phyloP scores from a whole-genome alignment of 2,113 vertebrate genomes.

The Antigone vipio region DNA sequence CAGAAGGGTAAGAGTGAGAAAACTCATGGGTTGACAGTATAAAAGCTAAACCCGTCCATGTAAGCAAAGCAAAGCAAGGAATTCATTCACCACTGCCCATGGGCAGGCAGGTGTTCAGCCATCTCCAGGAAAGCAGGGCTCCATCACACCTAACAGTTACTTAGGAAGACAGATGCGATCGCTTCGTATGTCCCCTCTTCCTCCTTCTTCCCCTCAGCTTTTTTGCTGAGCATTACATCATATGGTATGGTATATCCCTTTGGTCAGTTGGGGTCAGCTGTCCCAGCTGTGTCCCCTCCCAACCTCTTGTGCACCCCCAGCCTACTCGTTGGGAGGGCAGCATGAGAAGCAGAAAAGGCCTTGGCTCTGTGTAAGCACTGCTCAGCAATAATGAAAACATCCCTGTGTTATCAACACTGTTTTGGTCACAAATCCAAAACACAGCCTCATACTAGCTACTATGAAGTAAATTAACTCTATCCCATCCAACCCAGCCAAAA shows the following conservation, averaged over 20 bases:
- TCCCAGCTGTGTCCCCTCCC: background rate
- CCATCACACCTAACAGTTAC: rapidly evolving
- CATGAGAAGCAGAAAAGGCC: background rate
- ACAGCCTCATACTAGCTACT: background rate
- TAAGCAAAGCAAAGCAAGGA: background rate
- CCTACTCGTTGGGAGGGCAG: background rate
- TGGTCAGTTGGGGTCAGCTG: background rate
- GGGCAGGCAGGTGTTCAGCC: background rate
- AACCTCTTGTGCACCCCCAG: background rate
- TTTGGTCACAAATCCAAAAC: background rate
- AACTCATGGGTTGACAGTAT: background rate
- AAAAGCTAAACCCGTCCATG: background rate
- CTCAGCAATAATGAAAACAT: background rate
- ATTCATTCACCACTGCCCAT: background rate
- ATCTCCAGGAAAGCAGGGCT: background rate
- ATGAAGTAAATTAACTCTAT: background rate
- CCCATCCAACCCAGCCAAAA: background rate
- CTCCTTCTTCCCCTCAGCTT: background rate
- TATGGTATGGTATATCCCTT: background rate
- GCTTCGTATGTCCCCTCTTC: background rate
- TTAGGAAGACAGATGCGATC: background rate
- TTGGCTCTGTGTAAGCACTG: too few species aligned
- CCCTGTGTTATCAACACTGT: background rate
- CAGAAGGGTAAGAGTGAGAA: background rate
- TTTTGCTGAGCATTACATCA: background rate